Percentiles rank a stretch among this genome's conserved stretches.
These are phyloP conservation scores for Clitarchus hookeri DNA, from an alignment of 2,888 invertebrate genomes.

Conservation along the genomic window DNA sequence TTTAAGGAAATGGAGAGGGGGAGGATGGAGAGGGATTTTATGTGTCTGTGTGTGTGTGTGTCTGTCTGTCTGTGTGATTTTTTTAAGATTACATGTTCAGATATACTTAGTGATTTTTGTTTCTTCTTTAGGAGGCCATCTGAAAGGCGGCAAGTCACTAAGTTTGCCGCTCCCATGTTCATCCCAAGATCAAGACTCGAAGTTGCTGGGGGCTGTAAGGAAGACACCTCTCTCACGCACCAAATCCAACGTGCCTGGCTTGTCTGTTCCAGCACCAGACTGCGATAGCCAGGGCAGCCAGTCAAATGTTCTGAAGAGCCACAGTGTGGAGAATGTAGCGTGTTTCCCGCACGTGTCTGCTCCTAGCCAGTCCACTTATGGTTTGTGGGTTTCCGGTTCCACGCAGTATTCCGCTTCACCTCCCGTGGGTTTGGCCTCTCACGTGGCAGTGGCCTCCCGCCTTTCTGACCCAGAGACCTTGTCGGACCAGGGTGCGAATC, in stretches of 20 bases:
- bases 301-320: slow-evolving; percentile 37
- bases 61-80: too few species aligned
- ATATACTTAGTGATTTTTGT: neutral
- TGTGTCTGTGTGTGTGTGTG: too few species aligned
- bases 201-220: slow-evolving; percentile 47
- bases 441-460: slow-evolving; percentile 54
- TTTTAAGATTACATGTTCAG: too few species aligned
- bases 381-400: slow-evolving; percentile 41
- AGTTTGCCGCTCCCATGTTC: slow-evolving; percentile 56
- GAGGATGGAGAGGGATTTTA: too few species aligned
- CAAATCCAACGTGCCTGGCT: slow-evolving; percentile 63
- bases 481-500: slow-evolving; percentile 56
- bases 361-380: neutral
- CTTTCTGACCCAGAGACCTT: slow-evolving; percentile 49
- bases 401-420: neutral
- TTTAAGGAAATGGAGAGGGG: too few species aligned
- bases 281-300: neutral
- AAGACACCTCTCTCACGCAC: slow-evolving; percentile 71
- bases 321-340: slow-evolving; percentile 47
- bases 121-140: slow-evolving; percentile 51
- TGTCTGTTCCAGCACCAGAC: slow-evolving; percentile 16
- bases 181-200: slow-evolving; percentile 35
- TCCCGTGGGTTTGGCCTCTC: slow-evolving; percentile 49
- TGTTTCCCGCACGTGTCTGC: neutral
- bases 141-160: slow-evolving; percentile 54